Conservation (phyloP, 2,113 vertebrate genomes). For the Corvus moneduloides region DNA sequence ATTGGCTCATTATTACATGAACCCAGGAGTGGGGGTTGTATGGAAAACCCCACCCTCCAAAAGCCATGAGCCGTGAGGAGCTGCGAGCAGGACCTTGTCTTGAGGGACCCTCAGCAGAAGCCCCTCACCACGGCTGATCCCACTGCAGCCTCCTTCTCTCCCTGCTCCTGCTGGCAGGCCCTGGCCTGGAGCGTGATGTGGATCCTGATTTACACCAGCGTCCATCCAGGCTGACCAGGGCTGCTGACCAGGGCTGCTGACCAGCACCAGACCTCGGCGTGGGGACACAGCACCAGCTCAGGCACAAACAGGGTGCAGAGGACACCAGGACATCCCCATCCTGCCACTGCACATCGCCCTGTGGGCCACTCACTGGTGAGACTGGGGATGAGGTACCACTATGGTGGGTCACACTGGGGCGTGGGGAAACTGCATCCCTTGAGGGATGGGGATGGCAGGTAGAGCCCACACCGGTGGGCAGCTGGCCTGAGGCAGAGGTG, state of each 20-base stretch:
- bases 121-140: background rate
- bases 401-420: fast-evolving
- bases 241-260: background rate
- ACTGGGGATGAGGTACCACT: fast-evolving
- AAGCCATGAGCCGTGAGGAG: fast-evolving
- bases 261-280: fast-evolving
- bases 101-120: background rate
- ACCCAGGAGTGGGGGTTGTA: background rate
- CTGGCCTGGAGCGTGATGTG: fast-evolving
- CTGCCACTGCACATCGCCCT: background rate
- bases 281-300: background rate
- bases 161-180: background rate
- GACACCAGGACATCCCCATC: background rate
- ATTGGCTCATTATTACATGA: fast-evolving
- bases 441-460: background rate
- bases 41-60: background rate
- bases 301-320: background rate
- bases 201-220: background rate
- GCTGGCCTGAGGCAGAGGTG: background rate
- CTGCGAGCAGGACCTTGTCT: background rate
- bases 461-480: background rate
- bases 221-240: background rate
- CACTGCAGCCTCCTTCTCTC: background rate
- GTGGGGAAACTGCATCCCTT: fast-evolving
- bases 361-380: background rate